phyloP scores from a whole-genome alignment of 2,113 vertebrate species.

The Datnioides undecimradiatus region DNA sequence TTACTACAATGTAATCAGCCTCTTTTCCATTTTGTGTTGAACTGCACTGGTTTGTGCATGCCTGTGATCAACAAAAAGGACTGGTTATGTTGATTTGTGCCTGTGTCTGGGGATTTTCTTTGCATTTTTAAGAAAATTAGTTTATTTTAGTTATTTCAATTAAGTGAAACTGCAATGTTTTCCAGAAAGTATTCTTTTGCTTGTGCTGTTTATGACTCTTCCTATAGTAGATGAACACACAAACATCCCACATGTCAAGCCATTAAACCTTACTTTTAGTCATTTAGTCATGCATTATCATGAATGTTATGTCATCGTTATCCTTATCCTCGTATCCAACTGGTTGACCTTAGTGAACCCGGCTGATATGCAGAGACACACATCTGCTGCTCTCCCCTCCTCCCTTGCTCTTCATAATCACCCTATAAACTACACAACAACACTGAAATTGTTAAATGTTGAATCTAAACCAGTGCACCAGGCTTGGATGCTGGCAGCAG shows the following conservation, averaged over 20 bases:
- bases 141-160: too few relatives aligned
- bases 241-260: constrained; percentile 33
- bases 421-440: constrained; percentile 56
- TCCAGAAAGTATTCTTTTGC: too few relatives aligned
- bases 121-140: not conserved
- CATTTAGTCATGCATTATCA: constrained; percentile 59
- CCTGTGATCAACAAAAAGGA: not conserved
- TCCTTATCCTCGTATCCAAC: constrained; percentile 55
- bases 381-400: constrained; percentile 66
- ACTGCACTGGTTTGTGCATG: not conserved
- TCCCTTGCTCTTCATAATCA: constrained; percentile 53
- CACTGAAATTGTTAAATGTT: constrained; percentile 35
- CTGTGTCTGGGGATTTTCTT: not conserved
- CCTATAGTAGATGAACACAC: not conserved
- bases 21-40: not conserved
- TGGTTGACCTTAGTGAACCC: constrained; percentile 51
- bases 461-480: constrained; percentile 36
- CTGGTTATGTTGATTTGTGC: not conserved
- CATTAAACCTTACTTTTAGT: constrained; percentile 59
- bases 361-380: constrained; percentile 26
- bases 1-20: not conserved
- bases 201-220: constrained; percentile 37
- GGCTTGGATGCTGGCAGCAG: constrained; percentile 9
- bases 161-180: too few relatives aligned
- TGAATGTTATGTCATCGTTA: constrained; percentile 71